These are phyloP conservation scores for Pandemis heparana DNA, from an alignment of 2,888 invertebrate genomes.

Conservation along the genomic window DNA sequence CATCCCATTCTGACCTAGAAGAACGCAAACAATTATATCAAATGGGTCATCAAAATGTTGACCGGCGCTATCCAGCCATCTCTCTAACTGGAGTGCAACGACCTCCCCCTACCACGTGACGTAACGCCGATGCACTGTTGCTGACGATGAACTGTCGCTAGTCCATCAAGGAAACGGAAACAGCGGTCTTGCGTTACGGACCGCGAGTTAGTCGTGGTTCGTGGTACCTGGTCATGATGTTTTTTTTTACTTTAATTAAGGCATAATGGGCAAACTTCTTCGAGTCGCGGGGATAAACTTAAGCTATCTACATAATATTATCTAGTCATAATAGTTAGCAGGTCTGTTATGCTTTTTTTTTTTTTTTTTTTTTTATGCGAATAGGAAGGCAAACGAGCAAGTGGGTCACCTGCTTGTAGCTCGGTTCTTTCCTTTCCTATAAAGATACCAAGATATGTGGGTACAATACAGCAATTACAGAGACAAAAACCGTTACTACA, in stretches of 20 bases:
- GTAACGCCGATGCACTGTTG: slow-evolving; percentile 39
- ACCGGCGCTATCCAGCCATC: slow-evolving; percentile 81
- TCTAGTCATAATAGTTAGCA: no score
- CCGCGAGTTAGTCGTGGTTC: background rate
- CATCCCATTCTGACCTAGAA: slow-evolving; percentile 7
- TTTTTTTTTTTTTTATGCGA: no score
- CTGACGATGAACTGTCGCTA: slow-evolving; percentile 25
- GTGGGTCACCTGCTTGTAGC: no score
- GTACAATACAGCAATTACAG: no score
- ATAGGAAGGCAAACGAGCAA: no score
- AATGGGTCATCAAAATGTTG: slow-evolving; percentile 62
- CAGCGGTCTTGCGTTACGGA: slow-evolving; percentile 17
- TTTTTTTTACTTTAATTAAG: no score
- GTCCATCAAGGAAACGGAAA: slow-evolving; percentile 34
- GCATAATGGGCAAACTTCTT: no score
- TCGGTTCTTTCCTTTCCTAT: no score
- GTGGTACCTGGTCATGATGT: background rate
- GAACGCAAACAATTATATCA: slow-evolving; percentile 36
- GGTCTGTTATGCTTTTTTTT: no score
- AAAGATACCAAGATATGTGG: no score
- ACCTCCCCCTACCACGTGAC: slow-evolving; percentile 61
- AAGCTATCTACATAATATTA: no score
- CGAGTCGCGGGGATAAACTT: no score
- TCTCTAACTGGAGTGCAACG: slow-evolving; percentile 69
- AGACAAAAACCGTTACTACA: background rate